Evolutionary conservation across 1,140 invertebrate species (phyloP), one percentile per base, ranked within the genome.

Genomic region (Plectrocnemia conspersa): DNA sequence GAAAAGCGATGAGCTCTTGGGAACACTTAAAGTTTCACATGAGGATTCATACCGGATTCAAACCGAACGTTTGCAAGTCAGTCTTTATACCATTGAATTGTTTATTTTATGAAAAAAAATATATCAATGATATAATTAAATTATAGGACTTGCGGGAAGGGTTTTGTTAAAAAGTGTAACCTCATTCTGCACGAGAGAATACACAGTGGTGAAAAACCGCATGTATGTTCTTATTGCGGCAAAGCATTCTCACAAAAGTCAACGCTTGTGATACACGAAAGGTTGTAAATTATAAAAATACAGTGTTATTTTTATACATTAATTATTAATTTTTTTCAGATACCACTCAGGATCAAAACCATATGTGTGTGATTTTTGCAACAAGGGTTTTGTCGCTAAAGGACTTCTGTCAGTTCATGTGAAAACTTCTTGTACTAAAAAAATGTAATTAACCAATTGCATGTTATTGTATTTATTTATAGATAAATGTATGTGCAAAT

Each of bases 211-310:
- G 80, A 83, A 64, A 79, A 81, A 66, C 82, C 82, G 19, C 82
- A 80, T 64, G 75, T 76, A 33, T 85, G 84, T 65, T 76, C 75
- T 57, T 72, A 77, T 50, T 91, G 89, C 68, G 78, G 83, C 6
- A 82, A 89, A 65, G 76, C 82, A 10, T 92, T 93, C 68, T 86
- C 84, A 0, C 88, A 91, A 68, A 80, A 86, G 7, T 86, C 84
- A 32, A 79, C 78, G 23, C 72, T 88, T 15, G 79, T 85, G 45
- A 85, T 86, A 21, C 87, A 89, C 68, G 80, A 86, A 57, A 74
- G 85, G 61, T 70, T 40, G 19, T 50, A 35, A 15, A 5, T 33
- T 21, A 22, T 10, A 7, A 23, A 5, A 7, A 45, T 22, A 22
- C 6, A 7, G 15, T 11, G 4, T 22, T 45, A 22, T 6, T 11